Evolutionary conservation across 1,140 invertebrate genomes (phyloP).

Genomic region (Physella acuta): DNA sequence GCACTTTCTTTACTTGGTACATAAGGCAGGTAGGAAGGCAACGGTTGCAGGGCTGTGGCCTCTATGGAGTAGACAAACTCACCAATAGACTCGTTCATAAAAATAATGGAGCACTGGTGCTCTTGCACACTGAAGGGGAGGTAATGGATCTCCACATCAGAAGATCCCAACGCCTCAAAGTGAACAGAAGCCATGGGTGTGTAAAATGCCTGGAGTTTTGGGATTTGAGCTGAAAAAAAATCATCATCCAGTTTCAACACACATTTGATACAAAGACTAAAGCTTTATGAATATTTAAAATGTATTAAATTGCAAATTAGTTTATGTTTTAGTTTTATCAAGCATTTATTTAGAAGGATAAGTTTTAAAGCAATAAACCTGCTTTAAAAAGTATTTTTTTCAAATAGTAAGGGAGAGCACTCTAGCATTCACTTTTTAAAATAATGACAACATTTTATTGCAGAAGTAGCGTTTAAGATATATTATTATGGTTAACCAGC

Average conservation of each 20-base stretch:
- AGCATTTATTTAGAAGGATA: no score
- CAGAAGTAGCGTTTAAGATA: no score
- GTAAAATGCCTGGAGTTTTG: slow-evolving; percentile 53
- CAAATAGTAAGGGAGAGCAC: no score
- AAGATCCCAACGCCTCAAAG: slow-evolving; percentile 37
- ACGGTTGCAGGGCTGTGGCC: slow-evolving; percentile 48
- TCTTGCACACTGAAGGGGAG: slow-evolving; percentile 56
- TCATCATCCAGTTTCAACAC: neutral
- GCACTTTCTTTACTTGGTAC: slow-evolving; percentile 44
- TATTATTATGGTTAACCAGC: no score
- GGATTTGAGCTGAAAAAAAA: slow-evolving; percentile 25
- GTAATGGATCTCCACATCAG: slow-evolving; percentile 53
- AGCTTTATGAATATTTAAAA: neutral
- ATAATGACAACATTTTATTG: no score
- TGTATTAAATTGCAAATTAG: no score
- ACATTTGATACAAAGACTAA: neutral
- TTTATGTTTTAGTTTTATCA: no score
- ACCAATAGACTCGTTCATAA: slow-evolving; percentile 56
- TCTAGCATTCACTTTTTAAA: no score
- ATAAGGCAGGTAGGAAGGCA: slow-evolving; percentile 49
- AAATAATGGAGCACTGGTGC: slow-evolving; percentile 55
- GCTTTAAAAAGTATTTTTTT: no score
- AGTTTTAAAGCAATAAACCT: no score
- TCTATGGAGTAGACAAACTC: slow-evolving; percentile 60
- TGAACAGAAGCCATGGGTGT: slow-evolving; percentile 42